Evolutionary conservation across 2,797 vertebrate species (phyloP), one percentile per base, ranked within the genome.

Genomic region (Bovichtus diacanthus): DNA sequence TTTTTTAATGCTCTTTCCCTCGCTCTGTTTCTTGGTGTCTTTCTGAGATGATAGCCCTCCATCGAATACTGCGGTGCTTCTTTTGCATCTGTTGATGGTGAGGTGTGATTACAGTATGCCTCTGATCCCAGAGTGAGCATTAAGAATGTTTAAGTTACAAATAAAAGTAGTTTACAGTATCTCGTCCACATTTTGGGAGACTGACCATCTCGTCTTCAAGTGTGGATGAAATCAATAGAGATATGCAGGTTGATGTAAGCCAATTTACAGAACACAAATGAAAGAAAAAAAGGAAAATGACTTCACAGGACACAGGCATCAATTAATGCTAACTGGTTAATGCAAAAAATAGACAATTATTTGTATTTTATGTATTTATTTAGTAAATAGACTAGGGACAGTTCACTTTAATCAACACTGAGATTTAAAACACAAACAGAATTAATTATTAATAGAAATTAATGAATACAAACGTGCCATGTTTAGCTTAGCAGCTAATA

Each of bases 1-100:
- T 89, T 89, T 85, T n/a, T 90, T 88, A 82, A 88, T 91, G 85
- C 75, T 80, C 61, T 76, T 65, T 47, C 38, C 5, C 74, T 84
- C 23, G 6, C 49, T 72, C 34, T 36, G 21, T 74, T 84, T 76
- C 54, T 39, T 21, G 10, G 39, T 76, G 50, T 87, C 76, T 90
- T 76, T 83, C 58, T 56, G 63, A 82, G 61, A 65, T 64, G 66
- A 80, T 74, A 70, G 75, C 59, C 25, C 65, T 85, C 70, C 62
- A 73, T 76, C 36, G 11, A 79, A 61, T 76, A 49, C 74, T 55
- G 34, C 58, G 68, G 21, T 51, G 11, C 59, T 78, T 68, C 38
- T 70, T 64, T 74, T 74, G 43, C 9, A 66, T 65, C 59, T 56
- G 56, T 74, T 74, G 69, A 79, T 76, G 50, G 15, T 65, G 29